Percentiles rank a stretch among this genome's conserved stretches.
phyloP scores from a whole-genome alignment of 1,140 invertebrate genomes.

The Luehdorfia chinensis region DNA sequence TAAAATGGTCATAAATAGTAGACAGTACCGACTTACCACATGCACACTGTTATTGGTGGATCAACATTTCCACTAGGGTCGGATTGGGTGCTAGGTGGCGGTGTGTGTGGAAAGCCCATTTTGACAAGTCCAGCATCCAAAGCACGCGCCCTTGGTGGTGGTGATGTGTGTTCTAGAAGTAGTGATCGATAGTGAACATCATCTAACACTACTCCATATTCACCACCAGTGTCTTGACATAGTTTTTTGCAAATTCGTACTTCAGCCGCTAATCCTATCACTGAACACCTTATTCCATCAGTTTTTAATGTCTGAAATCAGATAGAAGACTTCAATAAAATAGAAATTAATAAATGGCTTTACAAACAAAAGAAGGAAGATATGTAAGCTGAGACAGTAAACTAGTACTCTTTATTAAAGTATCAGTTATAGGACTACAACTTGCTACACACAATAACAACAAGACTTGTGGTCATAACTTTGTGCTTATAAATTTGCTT shows the following conservation, averaged over 20 bases:
- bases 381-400: no score
- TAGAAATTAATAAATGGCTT: conserved; percentile 14
- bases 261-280: conserved; percentile 97
- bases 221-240: conserved; percentile 89
- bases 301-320: conserved; percentile 80
- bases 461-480: no score
- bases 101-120: conserved; percentile 94
- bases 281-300: conserved; percentile 91
- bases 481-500: no score
- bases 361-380: no score
- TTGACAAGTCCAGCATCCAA: conserved; percentile 91
- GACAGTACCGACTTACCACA: conserved; percentile 92
- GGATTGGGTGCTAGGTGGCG: conserved; percentile 51
- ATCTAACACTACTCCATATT: conserved; percentile 93
- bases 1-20: no score
- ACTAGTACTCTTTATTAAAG: no score
- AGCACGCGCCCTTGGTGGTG: conserved; percentile 89
- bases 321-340: conserved; percentile 17
- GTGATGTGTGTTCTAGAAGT: conserved; percentile 87
- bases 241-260: conserved; percentile 84
- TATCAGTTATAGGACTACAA: no score
- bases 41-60: conserved; percentile 87
- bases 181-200: conserved; percentile 91
- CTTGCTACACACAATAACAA: no score
- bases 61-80: conserved; percentile 77